Conservation (phyloP, 2,113 vertebrate genomes). For the Salminus brasiliensis region DNA sequence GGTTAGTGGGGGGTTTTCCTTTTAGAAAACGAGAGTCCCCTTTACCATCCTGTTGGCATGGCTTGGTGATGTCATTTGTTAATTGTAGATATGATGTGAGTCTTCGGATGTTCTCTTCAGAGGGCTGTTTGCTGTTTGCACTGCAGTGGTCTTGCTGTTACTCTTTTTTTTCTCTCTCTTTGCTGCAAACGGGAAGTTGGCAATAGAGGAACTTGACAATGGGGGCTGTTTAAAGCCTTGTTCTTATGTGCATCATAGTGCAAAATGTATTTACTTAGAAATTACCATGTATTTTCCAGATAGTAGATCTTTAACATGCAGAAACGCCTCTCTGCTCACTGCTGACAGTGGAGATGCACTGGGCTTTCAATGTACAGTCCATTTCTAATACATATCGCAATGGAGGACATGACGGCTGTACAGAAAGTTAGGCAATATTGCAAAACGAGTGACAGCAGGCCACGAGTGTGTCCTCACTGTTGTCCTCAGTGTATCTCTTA, state of each 20-base stretch:
- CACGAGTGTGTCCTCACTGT: no score
- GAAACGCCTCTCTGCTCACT: not conserved
- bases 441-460: no score
- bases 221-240: not conserved
- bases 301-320: not conserved
- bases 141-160: not conserved
- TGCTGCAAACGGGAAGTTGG: slow-evolving; percentile 49
- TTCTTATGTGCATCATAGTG: not conserved
- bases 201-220: slow-evolving; percentile 48
- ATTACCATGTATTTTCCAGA: not conserved
- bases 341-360: not conserved
- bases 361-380: no score
- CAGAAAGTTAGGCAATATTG: no score
- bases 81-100: not conserved
- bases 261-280: not conserved
- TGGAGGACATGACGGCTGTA: no score
- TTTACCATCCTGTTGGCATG: not conserved
- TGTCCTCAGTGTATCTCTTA: no score
- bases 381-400: no score
- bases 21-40: not conserved
- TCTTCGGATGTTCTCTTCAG: not conserved
- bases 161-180: not conserved
- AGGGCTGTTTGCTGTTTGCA: not conserved
- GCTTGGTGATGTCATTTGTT: not conserved
- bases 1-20: not conserved